Base-by-base conservation (phyloP, 2,797 vertebrate genomes). In the Hemibagrus guttatus region DNA sequence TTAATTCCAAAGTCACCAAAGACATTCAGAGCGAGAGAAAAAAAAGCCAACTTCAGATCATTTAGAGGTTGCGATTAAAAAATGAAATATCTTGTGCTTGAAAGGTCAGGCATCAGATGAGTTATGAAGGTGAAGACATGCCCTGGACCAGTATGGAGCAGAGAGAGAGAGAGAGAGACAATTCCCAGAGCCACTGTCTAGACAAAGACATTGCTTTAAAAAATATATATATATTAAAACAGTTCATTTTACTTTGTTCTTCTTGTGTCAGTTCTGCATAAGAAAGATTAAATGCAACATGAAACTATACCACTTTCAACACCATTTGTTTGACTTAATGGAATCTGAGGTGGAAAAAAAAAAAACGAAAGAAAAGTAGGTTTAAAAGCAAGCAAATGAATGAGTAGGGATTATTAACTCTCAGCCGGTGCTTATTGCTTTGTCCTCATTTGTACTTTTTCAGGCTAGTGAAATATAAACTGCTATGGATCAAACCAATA, bases 81-180 rank as follows among this genome's bases (percentile, higher is more conserved):
- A 84, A 82, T 86, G 80, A 86, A 86, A 86, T 83, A 86, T 86
- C 56, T 63, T 69, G 49, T 58, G 75, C 84, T 85, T 54, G 59
- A 86, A 86, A 86, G 85, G 80, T 86, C 85, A 86, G 85, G 59
- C 71, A 82, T 83, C 85, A 83, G 85, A 58, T 76, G 80, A 63
- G 68, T 83, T 83, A 86, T 86, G 78, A 81, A 87, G 81, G 71
- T 74, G 80, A 66, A 76, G 71, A 76, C 58, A 56, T 83, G 80
- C 31, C 79, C 26, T 82, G 74, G 2, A 39, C 72, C 66, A 81
- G 42, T 42, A 61, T 19, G 35, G 56, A 81, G 64, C 13, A n/a
- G 39, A 68, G 66, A 68, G 12, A 72, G 69, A 74, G 14, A 28
- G 63, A 31, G 74, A 68, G 74, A 64, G 75, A 64, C 3, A 35